phyloP scores from a whole-genome alignment of 2,888 invertebrate genomes.

The Drosophila hawaiiensis region DNA sequence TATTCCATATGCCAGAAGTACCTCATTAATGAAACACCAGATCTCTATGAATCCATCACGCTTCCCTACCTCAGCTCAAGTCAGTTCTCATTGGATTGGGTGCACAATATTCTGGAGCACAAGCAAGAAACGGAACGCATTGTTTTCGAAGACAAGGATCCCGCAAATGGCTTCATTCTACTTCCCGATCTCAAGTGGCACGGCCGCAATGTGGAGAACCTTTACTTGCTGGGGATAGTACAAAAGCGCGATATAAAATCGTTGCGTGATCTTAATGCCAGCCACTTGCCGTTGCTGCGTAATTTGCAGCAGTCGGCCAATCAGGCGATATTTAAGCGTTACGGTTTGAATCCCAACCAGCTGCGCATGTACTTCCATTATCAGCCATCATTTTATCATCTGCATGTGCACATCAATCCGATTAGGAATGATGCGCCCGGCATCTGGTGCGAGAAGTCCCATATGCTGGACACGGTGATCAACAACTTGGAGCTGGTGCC shows the following conservation, averaged over 20 bases:
- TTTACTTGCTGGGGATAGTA: conserved; percentile 94
- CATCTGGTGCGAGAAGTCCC: conserved; percentile 93
- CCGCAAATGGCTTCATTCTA: conserved; percentile 93
- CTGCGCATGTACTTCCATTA: conserved; percentile 96
- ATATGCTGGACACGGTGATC: conserved; percentile 95
- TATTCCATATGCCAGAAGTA: conserved; percentile 91
- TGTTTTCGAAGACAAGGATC: conserved; percentile 91
- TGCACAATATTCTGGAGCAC: conserved; percentile 97
- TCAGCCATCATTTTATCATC: conserved; percentile 98
- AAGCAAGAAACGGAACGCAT: conserved; percentile 95
- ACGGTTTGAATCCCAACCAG: conserved; percentile 89
- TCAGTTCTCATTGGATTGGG: conserved; percentile 96
- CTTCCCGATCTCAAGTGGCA: conserved; percentile 99
- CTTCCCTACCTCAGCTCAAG: conserved; percentile 90
- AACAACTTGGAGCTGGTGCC: conserved; percentile 93
- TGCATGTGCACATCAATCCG: conserved; percentile 97
- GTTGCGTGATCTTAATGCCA: conserved; percentile 91
- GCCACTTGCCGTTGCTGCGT: conserved; percentile 92
- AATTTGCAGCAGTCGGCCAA: conserved; percentile 92
- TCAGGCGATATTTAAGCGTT: conserved; percentile 91
- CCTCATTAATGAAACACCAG: conserved; percentile 93
- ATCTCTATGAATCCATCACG: conserved; percentile 92
- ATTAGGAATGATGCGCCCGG: conserved; percentile 93
- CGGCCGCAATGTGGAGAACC: conserved; percentile 89
- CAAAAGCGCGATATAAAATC: conserved; percentile 91